Percentiles rank a stretch among this genome's conserved stretches.
Evolutionary conservation across 2,113 vertebrate genomes (phyloP).

Genomic region (Tinamus guttatus): DNA sequence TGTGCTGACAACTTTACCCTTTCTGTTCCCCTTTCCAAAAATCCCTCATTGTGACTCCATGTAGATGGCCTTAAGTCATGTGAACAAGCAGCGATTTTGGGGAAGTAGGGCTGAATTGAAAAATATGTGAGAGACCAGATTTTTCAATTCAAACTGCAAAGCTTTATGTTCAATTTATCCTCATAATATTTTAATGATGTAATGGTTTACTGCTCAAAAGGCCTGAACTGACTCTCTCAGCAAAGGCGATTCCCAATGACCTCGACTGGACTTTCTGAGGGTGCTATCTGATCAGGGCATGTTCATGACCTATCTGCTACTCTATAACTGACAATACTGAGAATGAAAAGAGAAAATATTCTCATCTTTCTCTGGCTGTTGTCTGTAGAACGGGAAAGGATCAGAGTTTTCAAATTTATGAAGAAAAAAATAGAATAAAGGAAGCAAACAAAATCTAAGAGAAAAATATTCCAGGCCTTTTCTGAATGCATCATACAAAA

Average conservation of each 20-base stretch:
- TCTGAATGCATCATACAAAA: not conserved
- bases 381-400: accelerated
- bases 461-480: not conserved
- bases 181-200: not conserved
- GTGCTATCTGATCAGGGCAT: not conserved
- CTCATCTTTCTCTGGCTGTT: not conserved
- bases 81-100: not conserved
- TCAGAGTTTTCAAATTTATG: not conserved
- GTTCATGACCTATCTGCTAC: not conserved
- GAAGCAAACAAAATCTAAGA: not conserved
- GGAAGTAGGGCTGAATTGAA: not conserved
- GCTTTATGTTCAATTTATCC: not conserved
- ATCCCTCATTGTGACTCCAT: not conserved
- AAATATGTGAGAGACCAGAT: not conserved
- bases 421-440: not conserved
- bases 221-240: not conserved
- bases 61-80: not conserved
- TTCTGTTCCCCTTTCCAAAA: not conserved
- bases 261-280: not conserved
- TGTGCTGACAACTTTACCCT: not conserved
- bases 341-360: not conserved
- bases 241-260: not conserved
- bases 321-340: not conserved
- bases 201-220: not conserved
- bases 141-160: not conserved